These are phyloP conservation scores for Tetramorium parvispinum DNA, from an alignment of 1,140 invertebrate species.

Conservation along the genomic window DNA sequence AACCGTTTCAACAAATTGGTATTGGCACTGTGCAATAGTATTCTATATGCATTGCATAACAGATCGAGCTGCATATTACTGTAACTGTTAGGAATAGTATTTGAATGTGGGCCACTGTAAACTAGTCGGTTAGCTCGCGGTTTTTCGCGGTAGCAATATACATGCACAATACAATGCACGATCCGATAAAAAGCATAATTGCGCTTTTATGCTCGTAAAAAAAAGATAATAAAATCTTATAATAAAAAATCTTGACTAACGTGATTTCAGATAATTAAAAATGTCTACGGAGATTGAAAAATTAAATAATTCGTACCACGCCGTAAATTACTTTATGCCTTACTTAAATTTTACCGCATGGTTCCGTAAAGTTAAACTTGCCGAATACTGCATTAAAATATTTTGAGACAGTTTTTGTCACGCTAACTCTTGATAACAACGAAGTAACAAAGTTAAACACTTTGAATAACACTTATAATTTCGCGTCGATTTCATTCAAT, in stretches of 20 bases:
- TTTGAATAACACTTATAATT: constrained; percentile 5
- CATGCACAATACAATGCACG: too few relatives aligned
- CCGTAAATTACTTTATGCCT: too few relatives aligned
- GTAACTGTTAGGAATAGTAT: constrained; percentile 55
- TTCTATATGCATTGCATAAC: constrained; percentile 43
- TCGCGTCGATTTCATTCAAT: neutral
- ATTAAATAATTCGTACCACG: neutral
- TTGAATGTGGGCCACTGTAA: constrained; percentile 61
- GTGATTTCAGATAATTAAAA: too few relatives aligned
- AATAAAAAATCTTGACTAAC: too few relatives aligned
- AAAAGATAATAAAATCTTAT: too few relatives aligned
- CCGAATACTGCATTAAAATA: neutral
- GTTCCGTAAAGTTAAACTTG: neutral
- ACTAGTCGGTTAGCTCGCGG: constrained; percentile 54
- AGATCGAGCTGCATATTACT: constrained; percentile 38
- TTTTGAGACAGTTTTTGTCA: neutral
- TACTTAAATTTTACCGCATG: neutral
- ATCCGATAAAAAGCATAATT: too few relatives aligned
- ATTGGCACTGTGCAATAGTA: constrained; percentile 25
- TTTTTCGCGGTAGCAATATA: constrained; percentile 46
- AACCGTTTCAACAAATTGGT: constrained; percentile 21
- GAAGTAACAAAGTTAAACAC: neutral
- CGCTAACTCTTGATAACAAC: too few relatives aligned
- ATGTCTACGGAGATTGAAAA: neutral
- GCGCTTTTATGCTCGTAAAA: too few relatives aligned